Base-by-base conservation (phyloP, 2,113 vertebrate species). In the Epinephelus cyanopodus region DNA sequence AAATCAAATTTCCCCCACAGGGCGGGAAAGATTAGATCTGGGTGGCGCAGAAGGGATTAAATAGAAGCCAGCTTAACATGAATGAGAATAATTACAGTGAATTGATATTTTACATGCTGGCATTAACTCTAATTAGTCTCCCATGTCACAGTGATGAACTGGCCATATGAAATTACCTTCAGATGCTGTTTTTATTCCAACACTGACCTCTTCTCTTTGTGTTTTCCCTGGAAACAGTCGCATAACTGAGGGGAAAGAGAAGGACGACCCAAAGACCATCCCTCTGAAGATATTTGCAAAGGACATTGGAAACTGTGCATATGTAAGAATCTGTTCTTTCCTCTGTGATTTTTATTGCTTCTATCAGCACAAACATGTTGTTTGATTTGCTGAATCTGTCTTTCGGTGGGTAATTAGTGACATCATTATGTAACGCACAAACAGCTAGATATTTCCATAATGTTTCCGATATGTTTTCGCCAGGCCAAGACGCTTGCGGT, bases 231-330 rank as follows among this genome's bases (percentile, higher is more conserved):
- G 92, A 87, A 54, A 45, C 77, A 99, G 98, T 92, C 96, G 94
- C 88, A 97, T 99, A 92, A 95, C 87, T 82, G 96, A 98, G 91
- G 98, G 98, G 83, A 99, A 98, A 90, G 96, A 97, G 71, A 97
- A 95, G 71, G 97, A 99, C 60, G 95, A 97, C 74, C 97, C 97
- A 29, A 97, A 98, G 94, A 97, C 92, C 61, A 96, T 98, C 73
- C 97, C 97, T n/a, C 92, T 99, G 87, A 98, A 98, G 87, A 96
- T 99, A 89, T 97, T 98, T 87, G 96, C 96, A 53, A 98, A 98
- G 93, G 97, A 99, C 3, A 91, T 98, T 78, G 97, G 96, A 88
- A 97, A 96, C 23, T 97, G 96, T 86, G 96, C 95, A 90, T 97
- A 97, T 48, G 98, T 99, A 96, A 96, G 97, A 95, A 86, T 82